Conservation (phyloP, 1,140 invertebrate genomes). For the Drosophila varians region DNA sequence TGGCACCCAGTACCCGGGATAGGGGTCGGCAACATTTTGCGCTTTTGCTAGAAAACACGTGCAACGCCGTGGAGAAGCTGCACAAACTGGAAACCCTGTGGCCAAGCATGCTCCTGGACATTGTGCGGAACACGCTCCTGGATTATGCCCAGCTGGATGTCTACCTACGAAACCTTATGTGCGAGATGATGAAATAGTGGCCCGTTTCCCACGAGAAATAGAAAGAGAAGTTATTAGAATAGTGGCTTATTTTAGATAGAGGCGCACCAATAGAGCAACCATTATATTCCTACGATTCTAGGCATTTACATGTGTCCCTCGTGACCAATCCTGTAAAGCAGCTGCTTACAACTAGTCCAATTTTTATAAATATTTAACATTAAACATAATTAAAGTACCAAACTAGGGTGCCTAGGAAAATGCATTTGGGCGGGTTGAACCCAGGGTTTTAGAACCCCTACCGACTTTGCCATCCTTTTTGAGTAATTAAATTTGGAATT, state of each 20-base stretch:
- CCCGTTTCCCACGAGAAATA: neutral
- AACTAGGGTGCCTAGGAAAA: slow-evolving; percentile 23
- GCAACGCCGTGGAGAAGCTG: slow-evolving; percentile 90
- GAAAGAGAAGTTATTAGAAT: slow-evolving; percentile 43
- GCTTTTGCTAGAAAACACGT: slow-evolving; percentile 88
- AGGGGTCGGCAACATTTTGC: slow-evolving; percentile 88
- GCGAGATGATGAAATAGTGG: slow-evolving; percentile 75
- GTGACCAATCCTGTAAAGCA: slow-evolving; percentile 65
- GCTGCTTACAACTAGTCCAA: slow-evolving; percentile 68
- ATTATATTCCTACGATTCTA: slow-evolving; percentile 64
- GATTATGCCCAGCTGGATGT: slow-evolving; percentile 91
- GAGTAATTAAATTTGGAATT: neutral
- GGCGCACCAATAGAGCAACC: slow-evolving; percentile 39
- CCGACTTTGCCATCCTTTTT: too few species aligned
- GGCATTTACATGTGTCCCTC: slow-evolving; percentile 60
- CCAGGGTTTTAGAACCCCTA: neutral
- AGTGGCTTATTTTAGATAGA: slow-evolving; percentile 59
- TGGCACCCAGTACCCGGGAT: slow-evolving; percentile 85
- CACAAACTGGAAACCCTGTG: slow-evolving; percentile 89
- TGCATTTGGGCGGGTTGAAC: slow-evolving; percentile 20
- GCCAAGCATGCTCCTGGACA: slow-evolving; percentile 89
- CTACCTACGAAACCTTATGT: slow-evolving; percentile 88
- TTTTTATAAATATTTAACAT: slow-evolving; percentile 82
- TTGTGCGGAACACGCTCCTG: slow-evolving; percentile 89
- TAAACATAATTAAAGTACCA: slow-evolving; percentile 66